Conservation (phyloP, 2,113 vertebrate genomes). For the Coregonus clupeaformis region DNA sequence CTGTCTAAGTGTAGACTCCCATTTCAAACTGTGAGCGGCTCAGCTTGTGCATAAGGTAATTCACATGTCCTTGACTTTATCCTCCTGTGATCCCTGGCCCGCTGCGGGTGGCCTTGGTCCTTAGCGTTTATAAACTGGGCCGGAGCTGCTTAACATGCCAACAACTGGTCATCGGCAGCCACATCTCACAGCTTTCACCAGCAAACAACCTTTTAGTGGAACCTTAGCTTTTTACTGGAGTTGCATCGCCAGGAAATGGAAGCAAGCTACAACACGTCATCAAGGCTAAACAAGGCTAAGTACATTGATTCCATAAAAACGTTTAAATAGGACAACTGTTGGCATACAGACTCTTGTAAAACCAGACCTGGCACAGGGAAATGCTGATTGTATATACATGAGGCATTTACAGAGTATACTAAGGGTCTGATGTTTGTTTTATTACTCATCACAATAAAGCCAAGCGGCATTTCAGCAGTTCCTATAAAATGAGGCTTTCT, state of each 20-base stretch:
- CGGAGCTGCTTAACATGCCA: constrained; percentile 13
- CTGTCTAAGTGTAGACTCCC: neutral
- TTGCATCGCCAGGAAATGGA: neutral
- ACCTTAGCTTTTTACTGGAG: constrained; percentile 10
- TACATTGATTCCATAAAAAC: no score
- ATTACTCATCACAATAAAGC: constrained; percentile 9
- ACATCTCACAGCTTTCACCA: constrained; percentile 16
- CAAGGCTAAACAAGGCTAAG: no score
- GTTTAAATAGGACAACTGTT: neutral
- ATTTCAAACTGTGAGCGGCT: neutral
- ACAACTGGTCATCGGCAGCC: constrained; percentile 13
- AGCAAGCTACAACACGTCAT: neutral
- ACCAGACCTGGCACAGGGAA: constrained; percentile 4
- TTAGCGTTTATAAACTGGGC: no score
- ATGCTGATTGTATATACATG: constrained; percentile 12
- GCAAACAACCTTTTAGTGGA: constrained; percentile 12
- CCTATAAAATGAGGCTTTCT: neutral
- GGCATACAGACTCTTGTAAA: no score
- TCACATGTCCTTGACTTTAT: constrained; percentile 38
- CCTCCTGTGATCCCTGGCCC: neutral
- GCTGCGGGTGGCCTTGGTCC: no score
- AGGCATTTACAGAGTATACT: constrained; percentile 9
- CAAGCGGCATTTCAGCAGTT: neutral
- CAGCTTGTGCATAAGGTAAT: neutral
- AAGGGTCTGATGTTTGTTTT: constrained; percentile 16